Evolutionary conservation across 2,113 vertebrate species (phyloP), one percentile per base, ranked within the genome.

Genomic region (Cebus imitator): DNA sequence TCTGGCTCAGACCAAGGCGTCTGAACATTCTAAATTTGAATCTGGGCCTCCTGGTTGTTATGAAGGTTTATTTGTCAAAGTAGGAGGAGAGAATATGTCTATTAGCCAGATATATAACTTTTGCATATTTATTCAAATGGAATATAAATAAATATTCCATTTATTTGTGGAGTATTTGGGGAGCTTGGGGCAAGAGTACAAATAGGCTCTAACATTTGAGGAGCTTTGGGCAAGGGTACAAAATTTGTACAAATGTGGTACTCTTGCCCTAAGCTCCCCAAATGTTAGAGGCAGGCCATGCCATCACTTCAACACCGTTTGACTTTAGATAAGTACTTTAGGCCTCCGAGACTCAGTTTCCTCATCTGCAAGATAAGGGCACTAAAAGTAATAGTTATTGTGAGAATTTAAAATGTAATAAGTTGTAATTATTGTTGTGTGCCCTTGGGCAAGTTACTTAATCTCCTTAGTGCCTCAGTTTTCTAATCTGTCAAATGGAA

Each of bases 401-500:
- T 87, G 45, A 84, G 35, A 43, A 30, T 88, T 96, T 73, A 50
- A 90, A 75, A 83, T 35, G 3, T 64, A 78, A 21, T 87, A 57
- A 58, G 10, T 37, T 81, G 0, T 87, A 76, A 72, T 81, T 94
- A 45, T 72, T 85, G 10, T 35, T 55, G 45, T 68, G 11, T 58
- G 30, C n/a, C n/a, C 7, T 92, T 78, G 45, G 27, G 23, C n/a
- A 90, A 90, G 12, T 79, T 64, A 64, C 61, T 85, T 90, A 30
- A 40, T 64, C 68, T 58, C 55, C 85, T 32, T 80, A 32, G 25
- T 70, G 30, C n/a, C 73, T 95, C 70, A 35, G 83, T 88, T 81
- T 96, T 91, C 43, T 95, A 48, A n/a, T 93, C 58, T 81, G 48
- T 80, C 40, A 82, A 43, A 35, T 75, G 66, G n/a, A n/a, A 93